A percentile compares a stretch with the other conserved stretches of the same genome.
Conservation (phyloP, 2,888 invertebrate species). For the Cantharis lateralis region DNA sequence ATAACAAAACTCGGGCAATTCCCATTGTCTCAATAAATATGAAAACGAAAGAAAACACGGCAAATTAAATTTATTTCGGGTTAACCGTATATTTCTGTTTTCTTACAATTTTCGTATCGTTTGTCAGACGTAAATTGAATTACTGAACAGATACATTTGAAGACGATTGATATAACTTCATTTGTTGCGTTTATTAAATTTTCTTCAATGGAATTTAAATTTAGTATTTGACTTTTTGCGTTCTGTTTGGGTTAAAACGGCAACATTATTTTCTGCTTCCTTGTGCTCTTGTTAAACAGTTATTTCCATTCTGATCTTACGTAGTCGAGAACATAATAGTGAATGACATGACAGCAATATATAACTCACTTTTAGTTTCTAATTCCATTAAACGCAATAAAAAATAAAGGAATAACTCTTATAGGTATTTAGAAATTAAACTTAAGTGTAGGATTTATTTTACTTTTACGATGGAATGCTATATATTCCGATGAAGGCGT, state of each 20-base stretch:
- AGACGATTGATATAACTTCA: constrained; percentile 34
- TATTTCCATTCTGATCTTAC: background rate
- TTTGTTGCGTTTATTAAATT: constrained; percentile 32
- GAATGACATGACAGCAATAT: background rate
- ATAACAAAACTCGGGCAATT: background rate
- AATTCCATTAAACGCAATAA: constrained; percentile 6
- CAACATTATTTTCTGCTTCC: background rate
- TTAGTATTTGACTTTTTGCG: constrained; percentile 12
- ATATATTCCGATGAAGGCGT: constrained; percentile 29
- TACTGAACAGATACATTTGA: constrained; percentile 37
- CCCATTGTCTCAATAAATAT: constrained; percentile 22
- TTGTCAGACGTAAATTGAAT: constrained; percentile 41
- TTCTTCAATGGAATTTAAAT: constrained; percentile 20
- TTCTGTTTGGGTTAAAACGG: background rate
- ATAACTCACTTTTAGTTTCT: background rate
- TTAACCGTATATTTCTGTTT: constrained; percentile 42
- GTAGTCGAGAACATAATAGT: background rate
- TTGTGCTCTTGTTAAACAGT: background rate
- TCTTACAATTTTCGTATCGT: constrained; percentile 45
- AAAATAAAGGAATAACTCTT: constrained; percentile 33
- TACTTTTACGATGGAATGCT: constrained; percentile 31
- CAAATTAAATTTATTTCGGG: constrained; percentile 40
- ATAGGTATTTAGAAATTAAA: constrained; percentile 36
- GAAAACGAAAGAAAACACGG: constrained; percentile 35
- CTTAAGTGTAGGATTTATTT: constrained; percentile 37